These are phyloP conservation scores for Neopelma chrysocephalum DNA, from an alignment of 2,797 vertebrate species.

Conservation along the genomic window DNA sequence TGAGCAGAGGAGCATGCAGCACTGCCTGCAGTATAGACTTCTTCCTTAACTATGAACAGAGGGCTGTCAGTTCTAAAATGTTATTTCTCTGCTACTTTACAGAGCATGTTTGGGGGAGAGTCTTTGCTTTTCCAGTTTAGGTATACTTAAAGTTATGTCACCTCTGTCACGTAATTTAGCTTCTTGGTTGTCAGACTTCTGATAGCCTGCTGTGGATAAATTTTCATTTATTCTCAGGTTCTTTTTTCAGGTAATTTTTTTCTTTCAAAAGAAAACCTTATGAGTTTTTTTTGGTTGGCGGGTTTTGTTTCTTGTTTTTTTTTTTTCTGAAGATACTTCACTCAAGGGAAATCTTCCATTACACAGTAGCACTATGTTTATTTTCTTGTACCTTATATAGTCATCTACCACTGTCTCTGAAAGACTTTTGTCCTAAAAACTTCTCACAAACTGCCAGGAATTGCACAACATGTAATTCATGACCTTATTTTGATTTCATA, in stretches of 20 bases:
- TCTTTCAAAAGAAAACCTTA: not conserved
- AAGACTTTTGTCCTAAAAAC: not conserved
- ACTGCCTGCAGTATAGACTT: not conserved
- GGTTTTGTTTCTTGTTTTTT: not conserved
- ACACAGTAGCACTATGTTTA: not conserved
- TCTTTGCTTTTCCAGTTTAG: not conserved
- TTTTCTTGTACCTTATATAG: not conserved
- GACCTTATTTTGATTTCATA: not conserved
- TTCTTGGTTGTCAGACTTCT: not conserved
- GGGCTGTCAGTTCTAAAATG: not conserved
- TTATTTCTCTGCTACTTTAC: not conserved
- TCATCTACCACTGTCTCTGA: not conserved
- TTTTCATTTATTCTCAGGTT: not conserved
- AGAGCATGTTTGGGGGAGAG: not conserved
- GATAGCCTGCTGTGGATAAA: not conserved
- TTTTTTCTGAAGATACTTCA: not conserved
- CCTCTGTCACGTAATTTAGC: not conserved
- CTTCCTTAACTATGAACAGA: not conserved
- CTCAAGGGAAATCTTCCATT: not conserved
- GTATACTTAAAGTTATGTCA: not conserved
- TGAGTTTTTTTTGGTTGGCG: not conserved
- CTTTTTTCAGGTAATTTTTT: not conserved
- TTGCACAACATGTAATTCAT: not conserved
- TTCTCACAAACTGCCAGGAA: not conserved
- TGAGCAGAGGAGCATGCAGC: not conserved